Evolutionary conservation across 2,797 vertebrate species (phyloP), one percentile per base, ranked within the genome.

Genomic region (Cyclura pinguis): DNA sequence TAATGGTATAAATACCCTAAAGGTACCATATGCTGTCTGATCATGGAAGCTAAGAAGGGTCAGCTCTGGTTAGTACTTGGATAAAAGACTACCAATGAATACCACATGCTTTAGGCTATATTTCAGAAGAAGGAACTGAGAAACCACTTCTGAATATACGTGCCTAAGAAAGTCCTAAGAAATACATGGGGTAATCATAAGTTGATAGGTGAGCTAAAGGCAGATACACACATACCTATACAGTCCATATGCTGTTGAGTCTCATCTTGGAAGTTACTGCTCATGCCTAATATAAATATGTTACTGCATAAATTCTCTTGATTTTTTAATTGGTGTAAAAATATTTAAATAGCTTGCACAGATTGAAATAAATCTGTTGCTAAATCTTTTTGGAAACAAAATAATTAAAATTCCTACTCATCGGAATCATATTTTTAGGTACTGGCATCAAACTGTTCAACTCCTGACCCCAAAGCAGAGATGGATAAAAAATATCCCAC

Each of bases 231-330:
- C 24, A 69, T 14, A 29, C 27, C 73, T 47, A 55, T 67, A 89
- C 32, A 35, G 81, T 7, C 77, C 32, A 76, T 64, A 64, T 76
- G 38, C 24, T 47, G 6, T 18, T 32, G 27, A 12, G 14, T 74
- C 72, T 74, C 22, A 27, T 42, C n/a, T 77, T 83, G 20, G 32
- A 84, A 64, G 20, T 50, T 74, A 64, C 52, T 32, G 72, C 13
- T 84, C 38, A 88, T 42, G 20, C 29, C 7, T 64, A 62, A 87
- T 78, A 42, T 35, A 62, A 38, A n/a, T 50, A 88, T n/a, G 55
- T 89, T 29, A 72, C 7, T 77, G 72, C 80, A 88, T 62, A n/a
- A 22, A 88, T 47, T 57, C 57, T n/a, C 86, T 80, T 52, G 62
- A 57, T 38, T 80, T 29, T 72, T 81, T 73, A 62, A 88, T 74